Conservation (phyloP, 53 echinoderm and acorn worm species). For the Holothuria scabra region DNA sequence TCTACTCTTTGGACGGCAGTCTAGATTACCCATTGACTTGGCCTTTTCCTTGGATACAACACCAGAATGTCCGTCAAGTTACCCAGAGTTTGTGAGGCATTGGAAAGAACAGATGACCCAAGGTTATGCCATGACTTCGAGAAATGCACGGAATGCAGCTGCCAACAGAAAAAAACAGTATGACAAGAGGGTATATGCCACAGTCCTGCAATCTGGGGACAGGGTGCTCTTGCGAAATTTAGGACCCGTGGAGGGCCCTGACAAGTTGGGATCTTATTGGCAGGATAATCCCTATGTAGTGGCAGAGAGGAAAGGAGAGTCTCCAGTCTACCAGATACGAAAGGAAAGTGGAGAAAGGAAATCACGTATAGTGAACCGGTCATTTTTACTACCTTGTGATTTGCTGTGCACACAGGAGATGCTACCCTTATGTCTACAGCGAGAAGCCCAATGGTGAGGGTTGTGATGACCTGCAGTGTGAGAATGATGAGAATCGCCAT, state of each 20-base stretch:
- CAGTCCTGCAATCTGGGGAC: slow-evolving; percentile 40
- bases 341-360: slow-evolving; percentile 27
- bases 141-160: slow-evolving; percentile 2
- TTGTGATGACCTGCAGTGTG: too few relatives aligned
- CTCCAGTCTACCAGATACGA: slow-evolving; percentile 43
- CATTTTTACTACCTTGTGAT: slow-evolving; percentile 44
- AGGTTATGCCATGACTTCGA: slow-evolving; percentile 41
- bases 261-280: slow-evolving; percentile 12
- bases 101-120: slow-evolving; percentile 50
- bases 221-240: slow-evolving; percentile 48
- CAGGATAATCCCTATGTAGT: slow-evolving; percentile 16
- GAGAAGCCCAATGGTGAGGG: too few relatives aligned
- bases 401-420: neutral
- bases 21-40: slow-evolving; percentile 53
- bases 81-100: slow-evolving; percentile 43
- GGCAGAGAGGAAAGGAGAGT: neutral
- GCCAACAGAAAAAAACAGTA: slow-evolving; percentile 23
- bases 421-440: too few relatives aligned
- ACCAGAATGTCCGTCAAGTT: neutral
- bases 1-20: slow-evolving; percentile 55
- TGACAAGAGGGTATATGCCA: slow-evolving; percentile 27
- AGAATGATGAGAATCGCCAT: too few relatives aligned
- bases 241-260: slow-evolving; percentile 9
- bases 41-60: slow-evolving; percentile 28
- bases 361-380: neutral